phyloP scores from a whole-genome alignment of 2,797 vertebrate genomes.

The Coracias cyanogaster region DNA sequence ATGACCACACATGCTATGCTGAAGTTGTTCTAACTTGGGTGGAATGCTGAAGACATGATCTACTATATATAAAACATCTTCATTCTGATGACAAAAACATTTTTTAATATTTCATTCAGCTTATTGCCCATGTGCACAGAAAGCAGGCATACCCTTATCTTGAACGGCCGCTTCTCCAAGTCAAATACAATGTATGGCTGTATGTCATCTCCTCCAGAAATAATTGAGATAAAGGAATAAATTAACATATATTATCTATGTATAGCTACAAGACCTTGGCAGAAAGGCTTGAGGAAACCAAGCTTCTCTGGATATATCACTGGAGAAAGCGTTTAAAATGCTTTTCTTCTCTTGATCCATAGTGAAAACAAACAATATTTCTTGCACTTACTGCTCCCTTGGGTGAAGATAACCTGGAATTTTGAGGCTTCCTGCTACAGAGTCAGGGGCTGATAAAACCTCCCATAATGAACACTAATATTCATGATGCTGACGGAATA shows the following conservation, averaged over 20 bases:
- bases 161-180: neutral
- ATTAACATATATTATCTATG: neutral
- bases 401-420: neutral
- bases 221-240: neutral
- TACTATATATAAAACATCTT: neutral
- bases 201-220: neutral
- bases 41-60: neutral
- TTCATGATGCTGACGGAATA: neutral
- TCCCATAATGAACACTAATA: neutral
- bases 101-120: neutral
- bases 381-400: neutral
- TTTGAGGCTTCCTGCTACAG: neutral
- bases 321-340: neutral
- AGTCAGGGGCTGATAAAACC: neutral
- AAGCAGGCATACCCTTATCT: neutral
- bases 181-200: neutral
- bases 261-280: neutral
- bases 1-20: neutral
- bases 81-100: neutral
- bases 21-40: neutral
- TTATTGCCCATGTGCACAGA: neutral
- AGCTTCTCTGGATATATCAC: neutral
- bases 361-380: neutral
- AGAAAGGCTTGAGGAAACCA: neutral
- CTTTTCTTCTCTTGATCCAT: neutral